Percentiles rank a stretch among this genome's conserved stretches.
These are phyloP conservation scores for Pangasius larnaudii DNA, from an alignment of 2,797 vertebrate genomes.

Conservation along the genomic window DNA sequence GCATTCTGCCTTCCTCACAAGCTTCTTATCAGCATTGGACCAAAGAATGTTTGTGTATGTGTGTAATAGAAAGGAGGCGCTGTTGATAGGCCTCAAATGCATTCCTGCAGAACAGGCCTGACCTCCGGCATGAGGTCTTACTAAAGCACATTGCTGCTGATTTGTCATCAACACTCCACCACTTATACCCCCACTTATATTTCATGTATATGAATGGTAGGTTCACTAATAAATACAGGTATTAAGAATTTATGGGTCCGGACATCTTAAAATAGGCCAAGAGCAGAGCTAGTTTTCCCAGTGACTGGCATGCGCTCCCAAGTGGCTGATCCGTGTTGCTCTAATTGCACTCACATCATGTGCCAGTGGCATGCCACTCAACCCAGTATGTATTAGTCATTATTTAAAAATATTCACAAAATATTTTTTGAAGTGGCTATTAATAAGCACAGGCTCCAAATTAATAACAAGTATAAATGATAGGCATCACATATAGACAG, in stretches of 20 bases:
- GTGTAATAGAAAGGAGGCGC: not conserved
- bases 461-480: not conserved
- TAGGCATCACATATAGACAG: not conserved
- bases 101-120: conserved; percentile 19
- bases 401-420: not conserved
- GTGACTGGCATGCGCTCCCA: not conserved
- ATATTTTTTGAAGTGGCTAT: not conserved
- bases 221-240: not conserved
- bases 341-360: not conserved
- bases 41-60: conserved; percentile 1
- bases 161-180: not conserved
- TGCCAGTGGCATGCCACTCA: not conserved
- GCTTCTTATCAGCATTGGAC: not conserved
- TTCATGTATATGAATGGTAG: not conserved
- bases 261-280: not conserved
- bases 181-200: not conserved
- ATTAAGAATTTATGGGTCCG: not conserved
- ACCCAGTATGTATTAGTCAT: not conserved
- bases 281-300: not conserved
- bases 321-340: not conserved
- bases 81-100: not conserved
- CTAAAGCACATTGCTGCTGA: not conserved
- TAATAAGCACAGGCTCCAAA: too few relatives aligned
- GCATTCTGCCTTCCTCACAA: not conserved
- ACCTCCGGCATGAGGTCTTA: not conserved